Base-by-base conservation (phyloP, 1,140 invertebrate genomes). In the Papilio xuthus region DNA sequence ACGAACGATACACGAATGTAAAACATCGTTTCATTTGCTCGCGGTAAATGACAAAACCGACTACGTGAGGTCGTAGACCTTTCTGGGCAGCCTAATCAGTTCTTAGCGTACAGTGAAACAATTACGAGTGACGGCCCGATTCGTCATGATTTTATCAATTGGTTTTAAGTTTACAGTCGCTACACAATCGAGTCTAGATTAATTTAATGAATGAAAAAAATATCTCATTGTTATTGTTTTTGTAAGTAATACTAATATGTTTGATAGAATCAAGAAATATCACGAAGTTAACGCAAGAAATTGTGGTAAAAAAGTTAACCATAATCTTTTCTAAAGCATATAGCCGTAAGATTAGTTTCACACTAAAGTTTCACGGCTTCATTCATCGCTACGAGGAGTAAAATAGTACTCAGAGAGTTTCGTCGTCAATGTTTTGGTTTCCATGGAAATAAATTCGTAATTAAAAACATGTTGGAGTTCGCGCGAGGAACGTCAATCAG, bases 401-500 rank as follows among this genome's bases (percentile, higher is more conserved):
- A 15, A 20, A 4, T 56, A 56, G 53, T 50, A 32, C 42, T 1
- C 7, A 28, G 26, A 63, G 60, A 63, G 60, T 15, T 28, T 63
- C 12, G 41, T 37, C 74, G 79, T 60, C 79, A 77, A 72, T 80
- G 74, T 77, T 74, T 73, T 73, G 41, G 37, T 73, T 73, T 23
- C 26, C 20, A 73, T 73, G 44, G 44, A 73, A 73, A 50, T 47
- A 73, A 50, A 73, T 50, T 50, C 72, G 81, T 71, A 82, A 77
- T 80, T 78, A 78, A 78, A 75, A 44, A 23, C n/a, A 71, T 82
- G 81, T 82, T 82, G 78, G 41, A 78, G 79, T 75, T 75, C 63
- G 72, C 72, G 75, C 71, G 79, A 67, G 56, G 60, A 74, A 79
- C 80, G 81, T 81, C 86, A 82, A 82, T 83, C 80, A 80, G 78